phyloP scores from a whole-genome alignment of 2,113 vertebrate species.

The Centropus unirufus region DNA sequence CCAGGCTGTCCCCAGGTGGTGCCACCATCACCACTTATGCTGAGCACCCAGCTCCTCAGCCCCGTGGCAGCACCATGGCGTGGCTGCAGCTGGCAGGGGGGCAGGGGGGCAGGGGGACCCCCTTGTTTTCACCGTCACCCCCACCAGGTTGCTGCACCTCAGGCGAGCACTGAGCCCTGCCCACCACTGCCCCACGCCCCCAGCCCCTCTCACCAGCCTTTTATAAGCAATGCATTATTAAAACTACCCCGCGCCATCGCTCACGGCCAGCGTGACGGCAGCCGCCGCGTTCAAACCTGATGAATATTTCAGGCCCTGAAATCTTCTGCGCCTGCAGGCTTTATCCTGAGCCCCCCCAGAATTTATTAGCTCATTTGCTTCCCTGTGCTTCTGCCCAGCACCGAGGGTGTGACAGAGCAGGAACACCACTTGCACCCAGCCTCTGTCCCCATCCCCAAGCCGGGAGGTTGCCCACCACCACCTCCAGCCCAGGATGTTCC shows the following conservation, averaged over 20 bases:
- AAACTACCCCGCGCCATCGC: background rate
- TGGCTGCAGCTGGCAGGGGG: background rate
- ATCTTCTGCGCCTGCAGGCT: background rate
- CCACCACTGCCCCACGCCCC: background rate
- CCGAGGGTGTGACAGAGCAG: background rate
- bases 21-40: background rate
- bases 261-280: background rate
- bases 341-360: background rate
- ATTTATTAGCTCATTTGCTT: background rate
- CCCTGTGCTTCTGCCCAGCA: background rate
- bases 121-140: background rate
- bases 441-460: background rate
- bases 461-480: fast-evolving
- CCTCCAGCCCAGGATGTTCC: too few relatives aligned
- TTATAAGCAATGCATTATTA: background rate
- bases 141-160: background rate
- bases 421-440: fast-evolving
- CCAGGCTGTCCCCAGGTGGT: background rate
- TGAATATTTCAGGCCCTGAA: slow-evolving; percentile 63
- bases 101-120: background rate
- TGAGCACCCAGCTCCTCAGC: too few relatives aligned
- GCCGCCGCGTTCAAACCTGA: background rate
- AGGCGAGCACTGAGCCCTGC: background rate
- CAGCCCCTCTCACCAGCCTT: background rate
- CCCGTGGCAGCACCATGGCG: too few relatives aligned